A percentile compares a stretch with the other conserved stretches of the same genome.
phyloP scores from a whole-genome alignment of 2,797 vertebrate genomes.

The Podargus strigoides region DNA sequence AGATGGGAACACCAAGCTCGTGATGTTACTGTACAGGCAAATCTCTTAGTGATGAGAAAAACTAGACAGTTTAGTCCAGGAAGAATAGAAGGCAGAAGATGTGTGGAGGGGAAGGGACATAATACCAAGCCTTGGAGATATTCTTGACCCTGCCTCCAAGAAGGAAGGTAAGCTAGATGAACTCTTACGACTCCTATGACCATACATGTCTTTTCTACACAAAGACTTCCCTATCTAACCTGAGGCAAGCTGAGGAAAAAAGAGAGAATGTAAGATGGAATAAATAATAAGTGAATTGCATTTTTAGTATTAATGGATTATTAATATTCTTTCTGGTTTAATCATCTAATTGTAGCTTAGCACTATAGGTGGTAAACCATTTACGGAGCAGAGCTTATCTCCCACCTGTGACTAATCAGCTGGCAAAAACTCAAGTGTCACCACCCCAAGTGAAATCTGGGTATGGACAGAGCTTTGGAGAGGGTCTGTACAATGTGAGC shows the following conservation, averaged over 20 bases:
- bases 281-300: not conserved
- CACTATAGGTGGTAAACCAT: slow-evolving; percentile 25
- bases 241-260: not conserved
- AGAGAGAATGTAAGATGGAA: not conserved
- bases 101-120: not conserved
- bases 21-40: not conserved
- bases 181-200: not conserved
- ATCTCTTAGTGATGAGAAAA: not conserved
- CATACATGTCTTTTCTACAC: not conserved
- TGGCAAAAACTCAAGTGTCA: not conserved
- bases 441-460: not conserved
- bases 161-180: not conserved
- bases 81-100: not conserved
- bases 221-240: not conserved
- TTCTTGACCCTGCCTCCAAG: not conserved
- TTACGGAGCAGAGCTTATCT: not conserved
- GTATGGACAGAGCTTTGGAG: not conserved
- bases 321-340: slow-evolving; percentile 21
- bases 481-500: not conserved
- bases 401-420: slow-evolving; percentile 29
- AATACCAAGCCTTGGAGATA: not conserved
- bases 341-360: slow-evolving; percentile 6
- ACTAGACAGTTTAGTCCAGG: not conserved
- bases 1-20: not conserved
- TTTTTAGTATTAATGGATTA: slow-evolving; percentile 9